Conservation (phyloP, 1,140 invertebrate genomes). For the Acromyrmex heyeri region DNA sequence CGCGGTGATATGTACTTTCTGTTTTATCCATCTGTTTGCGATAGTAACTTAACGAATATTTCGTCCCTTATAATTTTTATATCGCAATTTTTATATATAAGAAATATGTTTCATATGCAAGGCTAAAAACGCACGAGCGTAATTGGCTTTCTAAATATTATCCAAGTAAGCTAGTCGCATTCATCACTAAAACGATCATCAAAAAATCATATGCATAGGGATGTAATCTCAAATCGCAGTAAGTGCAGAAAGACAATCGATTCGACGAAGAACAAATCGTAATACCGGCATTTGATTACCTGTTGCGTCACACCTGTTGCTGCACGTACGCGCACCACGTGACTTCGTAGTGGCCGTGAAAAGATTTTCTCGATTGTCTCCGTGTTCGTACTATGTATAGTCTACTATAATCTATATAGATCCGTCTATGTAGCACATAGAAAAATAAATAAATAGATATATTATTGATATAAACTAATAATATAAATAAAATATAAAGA, state of each 20-base stretch:
- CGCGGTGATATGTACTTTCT: background rate
- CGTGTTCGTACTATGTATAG: background rate
- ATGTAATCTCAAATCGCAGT: conserved; percentile 3
- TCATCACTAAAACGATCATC: background rate
- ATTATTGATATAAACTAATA: background rate
- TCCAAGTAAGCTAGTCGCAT: background rate
- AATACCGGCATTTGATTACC: conserved; percentile 71
- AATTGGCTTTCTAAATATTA: background rate
- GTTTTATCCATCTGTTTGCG: background rate
- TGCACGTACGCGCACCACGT: conserved; percentile 54
- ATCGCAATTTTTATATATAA: background rate
- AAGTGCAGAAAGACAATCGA: conserved; percentile 26
- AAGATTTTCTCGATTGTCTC: conserved; percentile 69
- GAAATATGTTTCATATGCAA: background rate
- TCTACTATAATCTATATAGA: too few species aligned
- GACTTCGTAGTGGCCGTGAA: conserved; percentile 67
- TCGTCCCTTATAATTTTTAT: background rate
- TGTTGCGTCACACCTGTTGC: conserved; percentile 81
- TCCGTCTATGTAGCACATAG: background rate
- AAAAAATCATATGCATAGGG: background rate
- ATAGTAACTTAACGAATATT: background rate
- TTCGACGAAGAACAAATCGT: conserved; percentile 52
- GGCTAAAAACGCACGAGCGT: background rate
- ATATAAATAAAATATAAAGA: background rate
- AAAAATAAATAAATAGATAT: background rate